A percentile compares a stretch with the other conserved stretches of the same genome.
Evolutionary conservation across 1,140 invertebrate genomes (phyloP).

Genomic region (Aphaenogaster ashmeadi): DNA sequence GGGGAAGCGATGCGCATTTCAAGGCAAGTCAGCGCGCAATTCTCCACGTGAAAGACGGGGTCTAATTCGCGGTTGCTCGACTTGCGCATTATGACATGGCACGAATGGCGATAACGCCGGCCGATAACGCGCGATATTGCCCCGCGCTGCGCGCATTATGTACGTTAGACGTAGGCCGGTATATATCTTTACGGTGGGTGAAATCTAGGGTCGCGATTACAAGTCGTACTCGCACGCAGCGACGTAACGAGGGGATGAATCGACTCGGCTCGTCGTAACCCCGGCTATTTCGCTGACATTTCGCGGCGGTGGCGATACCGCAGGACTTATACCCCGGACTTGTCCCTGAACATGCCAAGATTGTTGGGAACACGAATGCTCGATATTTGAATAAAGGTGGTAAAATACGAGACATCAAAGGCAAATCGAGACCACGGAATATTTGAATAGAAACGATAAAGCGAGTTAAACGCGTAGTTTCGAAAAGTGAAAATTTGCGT

Average conservation of each 20-base stretch:
- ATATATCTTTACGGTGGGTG: constrained; percentile 53
- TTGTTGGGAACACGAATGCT: constrained; percentile 14
- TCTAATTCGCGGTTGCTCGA: neutral
- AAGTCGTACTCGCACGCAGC: constrained; percentile 14
- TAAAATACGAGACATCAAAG: neutral
- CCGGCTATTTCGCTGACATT: constrained; percentile 30
- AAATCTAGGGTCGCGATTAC: constrained; percentile 60
- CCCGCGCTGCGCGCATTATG: neutral
- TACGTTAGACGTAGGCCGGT: neutral
- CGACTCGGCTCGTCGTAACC: constrained; percentile 19
- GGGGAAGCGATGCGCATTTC: constrained; percentile 14
- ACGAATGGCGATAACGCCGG: constrained; percentile 29
- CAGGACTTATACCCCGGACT: neutral
- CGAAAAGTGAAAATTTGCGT: neutral
- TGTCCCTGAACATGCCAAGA: constrained; percentile 15
- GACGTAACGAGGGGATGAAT: constrained; percentile 46
- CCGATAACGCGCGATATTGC: constrained; percentile 52
- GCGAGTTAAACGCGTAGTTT: neutral
- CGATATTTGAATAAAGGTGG: constrained; percentile 21
- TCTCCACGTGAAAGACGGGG: constrained; percentile 17
- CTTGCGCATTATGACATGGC: constrained; percentile 42
- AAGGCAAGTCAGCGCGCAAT: neutral
- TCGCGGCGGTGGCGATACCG: constrained; percentile 5
- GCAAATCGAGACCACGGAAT: neutral
- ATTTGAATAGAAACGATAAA: constrained; percentile 28